These are phyloP conservation scores for Trachelus iudaicus DNA, from an alignment of 2,888 invertebrate species.

Conservation along the genomic window DNA sequence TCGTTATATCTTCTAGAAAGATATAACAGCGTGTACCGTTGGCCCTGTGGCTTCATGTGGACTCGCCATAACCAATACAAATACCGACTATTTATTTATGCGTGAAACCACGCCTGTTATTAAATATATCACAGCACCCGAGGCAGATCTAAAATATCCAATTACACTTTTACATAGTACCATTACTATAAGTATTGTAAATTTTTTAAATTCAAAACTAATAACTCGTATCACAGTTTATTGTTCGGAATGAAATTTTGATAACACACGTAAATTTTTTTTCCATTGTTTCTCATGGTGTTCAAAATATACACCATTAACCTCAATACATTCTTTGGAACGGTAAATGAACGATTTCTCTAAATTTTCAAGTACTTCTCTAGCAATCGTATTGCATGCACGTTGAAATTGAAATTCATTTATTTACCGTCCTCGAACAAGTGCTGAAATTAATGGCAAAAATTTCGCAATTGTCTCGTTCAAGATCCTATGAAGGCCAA, in stretches of 20 bases:
- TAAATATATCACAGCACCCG: neutral
- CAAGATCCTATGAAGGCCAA: too few species aligned
- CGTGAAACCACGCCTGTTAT: neutral
- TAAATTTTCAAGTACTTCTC: too few species aligned
- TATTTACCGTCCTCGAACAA: too few species aligned
- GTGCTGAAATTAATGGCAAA: too few species aligned
- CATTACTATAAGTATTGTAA: neutral
- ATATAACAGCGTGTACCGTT: neutral
- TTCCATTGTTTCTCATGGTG: neutral
- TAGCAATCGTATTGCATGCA: too few species aligned
- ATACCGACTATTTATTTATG: neutral
- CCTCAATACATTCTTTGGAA: too few species aligned
- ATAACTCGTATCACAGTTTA: neutral
- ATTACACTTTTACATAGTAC: neutral
- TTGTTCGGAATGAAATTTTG: neutral
- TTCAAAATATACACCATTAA: too few species aligned
- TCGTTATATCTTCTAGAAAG: neutral
- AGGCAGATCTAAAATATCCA: neutral
- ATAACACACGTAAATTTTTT: neutral
- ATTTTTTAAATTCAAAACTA: neutral
- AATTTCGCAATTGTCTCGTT: too few species aligned
- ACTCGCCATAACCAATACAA: neutral
- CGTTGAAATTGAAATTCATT: too few species aligned
- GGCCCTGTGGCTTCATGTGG: neutral
- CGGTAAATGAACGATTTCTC: too few species aligned